These are phyloP conservation scores for Spodoptera picta DNA, from an alignment of 2,888 invertebrate genomes.

Conservation along the genomic window DNA sequence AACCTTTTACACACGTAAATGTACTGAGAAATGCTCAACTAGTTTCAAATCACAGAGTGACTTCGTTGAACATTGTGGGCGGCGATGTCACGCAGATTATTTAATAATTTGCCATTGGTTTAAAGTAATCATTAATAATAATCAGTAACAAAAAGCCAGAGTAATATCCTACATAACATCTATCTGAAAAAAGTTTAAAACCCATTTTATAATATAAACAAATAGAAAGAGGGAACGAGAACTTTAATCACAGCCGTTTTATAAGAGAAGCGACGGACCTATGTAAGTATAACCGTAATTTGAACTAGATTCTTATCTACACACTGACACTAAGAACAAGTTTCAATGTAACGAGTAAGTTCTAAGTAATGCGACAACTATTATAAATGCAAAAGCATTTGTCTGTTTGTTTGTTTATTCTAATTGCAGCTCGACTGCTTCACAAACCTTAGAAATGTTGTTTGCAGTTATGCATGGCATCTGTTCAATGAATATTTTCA, in stretches of 20 bases:
- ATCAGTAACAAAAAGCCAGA: no score
- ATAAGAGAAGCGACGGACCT: slow-evolving; percentile 19
- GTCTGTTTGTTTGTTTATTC: slow-evolving; percentile 42
- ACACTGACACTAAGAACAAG: slow-evolving; percentile 44
- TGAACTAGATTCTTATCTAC: slow-evolving; percentile 45
- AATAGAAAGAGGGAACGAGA: slow-evolving; percentile 5
- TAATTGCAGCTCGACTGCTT: slow-evolving; percentile 23
- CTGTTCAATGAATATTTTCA: slow-evolving; percentile 15
- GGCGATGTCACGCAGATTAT: no score
- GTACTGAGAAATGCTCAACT: no score
- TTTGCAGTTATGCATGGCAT: slow-evolving; percentile 16
- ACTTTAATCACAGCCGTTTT: slow-evolving; percentile 29
- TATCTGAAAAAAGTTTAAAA: no score
- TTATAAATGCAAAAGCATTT: slow-evolving; percentile 39
- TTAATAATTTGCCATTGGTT: no score
- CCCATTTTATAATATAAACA: no score
- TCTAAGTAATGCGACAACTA: slow-evolving; percentile 20
- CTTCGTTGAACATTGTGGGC: no score
- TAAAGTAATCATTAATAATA: no score
- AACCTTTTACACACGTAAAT: no score
- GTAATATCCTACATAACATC: no score
- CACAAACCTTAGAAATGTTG: slow-evolving; percentile 20
- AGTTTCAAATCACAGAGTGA: no score
- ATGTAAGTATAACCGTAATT: slow-evolving; percentile 32
- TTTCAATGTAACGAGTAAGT: slow-evolving; percentile 18